These are phyloP conservation scores for Globodera rostochiensis DNA, from an alignment of 1,140 invertebrate genomes.

Conservation along the genomic window DNA sequence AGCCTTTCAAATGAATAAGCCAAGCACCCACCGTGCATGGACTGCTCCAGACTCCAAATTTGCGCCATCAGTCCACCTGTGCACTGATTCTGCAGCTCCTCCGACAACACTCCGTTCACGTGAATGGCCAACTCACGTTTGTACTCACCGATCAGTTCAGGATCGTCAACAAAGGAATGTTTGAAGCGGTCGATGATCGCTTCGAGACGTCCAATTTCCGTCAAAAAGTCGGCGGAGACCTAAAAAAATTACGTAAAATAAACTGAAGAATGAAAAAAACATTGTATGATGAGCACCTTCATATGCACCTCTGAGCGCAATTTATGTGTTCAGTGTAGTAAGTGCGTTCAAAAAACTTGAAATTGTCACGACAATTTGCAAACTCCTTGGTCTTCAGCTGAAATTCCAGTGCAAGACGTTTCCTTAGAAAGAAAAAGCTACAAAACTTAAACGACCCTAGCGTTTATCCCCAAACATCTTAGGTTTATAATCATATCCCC, in stretches of 20 bases:
- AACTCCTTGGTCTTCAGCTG: conserved; percentile 58
- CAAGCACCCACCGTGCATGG: conserved; percentile 57
- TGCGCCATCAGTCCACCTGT: conserved; percentile 60
- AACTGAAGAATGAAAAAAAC: not conserved
- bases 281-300: conserved; percentile 68
- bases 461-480: no score
- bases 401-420: conserved; percentile 50
- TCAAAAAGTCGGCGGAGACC: conserved; percentile 82
- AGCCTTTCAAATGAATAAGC: not conserved
- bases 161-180: conserved; percentile 85
- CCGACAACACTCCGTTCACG: conserved; percentile 55
- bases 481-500: no score
- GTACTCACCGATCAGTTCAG: conserved; percentile 84
- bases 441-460: conserved; percentile 3
- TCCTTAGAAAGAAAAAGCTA: conserved; percentile 43
- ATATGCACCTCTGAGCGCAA: conserved; percentile 62
- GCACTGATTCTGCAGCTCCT: conserved; percentile 59
- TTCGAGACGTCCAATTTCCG: conserved; percentile 89
- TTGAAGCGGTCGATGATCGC: conserved; percentile 92
- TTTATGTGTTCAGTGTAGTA: conserved; percentile 56
- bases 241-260: not conserved
- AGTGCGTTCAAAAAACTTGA: conserved; percentile 54
- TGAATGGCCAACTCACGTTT: conserved; percentile 74
- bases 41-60: conserved; percentile 61
- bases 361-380: conserved; percentile 58